phyloP scores from a whole-genome alignment of 2,113 vertebrate species.

The Pithys albifrons region DNA sequence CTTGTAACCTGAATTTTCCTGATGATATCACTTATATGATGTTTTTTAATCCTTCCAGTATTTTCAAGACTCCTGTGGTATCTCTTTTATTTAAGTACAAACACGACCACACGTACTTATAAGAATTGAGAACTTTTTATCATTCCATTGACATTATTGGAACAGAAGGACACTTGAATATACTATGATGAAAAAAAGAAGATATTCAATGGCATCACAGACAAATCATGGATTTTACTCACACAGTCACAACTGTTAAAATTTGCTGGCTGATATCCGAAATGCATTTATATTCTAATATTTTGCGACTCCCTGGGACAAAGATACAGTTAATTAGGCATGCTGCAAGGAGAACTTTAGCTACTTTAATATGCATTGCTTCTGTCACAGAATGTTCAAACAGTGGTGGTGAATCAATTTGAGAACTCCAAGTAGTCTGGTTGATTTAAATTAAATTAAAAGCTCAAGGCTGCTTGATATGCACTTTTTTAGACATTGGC shows the following conservation, averaged over 20 bases:
- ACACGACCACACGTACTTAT: not conserved
- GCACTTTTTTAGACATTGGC: slow-evolving; percentile 13
- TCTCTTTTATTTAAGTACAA: not conserved
- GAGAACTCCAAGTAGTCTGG: slow-evolving; percentile 35
- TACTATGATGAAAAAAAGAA: not conserved
- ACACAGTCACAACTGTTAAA: not conserved
- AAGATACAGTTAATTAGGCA: slow-evolving; percentile 38
- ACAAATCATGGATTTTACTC: not conserved
- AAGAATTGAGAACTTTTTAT: not conserved
- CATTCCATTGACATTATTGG: not conserved
- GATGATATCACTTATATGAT: not conserved
- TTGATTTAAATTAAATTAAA: slow-evolving; percentile 68
- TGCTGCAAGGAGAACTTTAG: slow-evolving; percentile 44
- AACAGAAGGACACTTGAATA: not conserved
- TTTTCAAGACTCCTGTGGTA: not conserved
- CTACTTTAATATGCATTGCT: slow-evolving; percentile 62
- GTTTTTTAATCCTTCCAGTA: not conserved
- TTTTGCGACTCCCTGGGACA: not conserved
- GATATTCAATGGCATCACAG: not conserved
- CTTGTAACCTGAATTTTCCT: not conserved
- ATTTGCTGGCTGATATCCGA: not conserved
- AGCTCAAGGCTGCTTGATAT: slow-evolving; percentile 37
- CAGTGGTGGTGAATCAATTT: slow-evolving; percentile 50
- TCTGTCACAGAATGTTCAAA: slow-evolving; percentile 56
- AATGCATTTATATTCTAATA: not conserved